phyloP scores from a whole-genome alignment of 1,140 invertebrate species.

The Drosophila tropicalis region DNA sequence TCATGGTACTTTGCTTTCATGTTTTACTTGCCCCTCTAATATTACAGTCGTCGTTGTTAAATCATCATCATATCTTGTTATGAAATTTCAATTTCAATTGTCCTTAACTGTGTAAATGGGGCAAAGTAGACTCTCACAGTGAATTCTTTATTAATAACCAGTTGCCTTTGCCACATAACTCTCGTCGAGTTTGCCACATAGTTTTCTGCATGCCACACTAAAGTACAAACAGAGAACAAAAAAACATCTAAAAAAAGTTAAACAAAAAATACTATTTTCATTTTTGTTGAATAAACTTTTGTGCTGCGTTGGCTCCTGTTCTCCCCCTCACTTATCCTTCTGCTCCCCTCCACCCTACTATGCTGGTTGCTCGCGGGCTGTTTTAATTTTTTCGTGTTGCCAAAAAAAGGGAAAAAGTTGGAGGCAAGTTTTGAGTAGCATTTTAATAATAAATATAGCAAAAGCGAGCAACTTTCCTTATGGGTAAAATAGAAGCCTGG shows the following conservation, averaged over 20 bases:
- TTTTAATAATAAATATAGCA: slow-evolving; percentile 77
- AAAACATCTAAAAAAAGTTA: slow-evolving; percentile 23
- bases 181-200: slow-evolving; percentile 40
- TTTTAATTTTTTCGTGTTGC: slow-evolving; percentile 70
- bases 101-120: slow-evolving; percentile 46
- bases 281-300: slow-evolving; percentile 66
- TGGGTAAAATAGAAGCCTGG: slow-evolving; percentile 1
- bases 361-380: slow-evolving; percentile 34
- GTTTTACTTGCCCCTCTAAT: slow-evolving; percentile 17
- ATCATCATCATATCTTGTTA: slow-evolving; percentile 37
- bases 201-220: slow-evolving; percentile 29
- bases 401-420: slow-evolving; percentile 44
- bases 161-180: slow-evolving; percentile 42
- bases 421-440: slow-evolving; percentile 62
- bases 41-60: slow-evolving; percentile 29
- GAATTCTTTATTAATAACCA: slow-evolving; percentile 63
- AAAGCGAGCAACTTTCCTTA: slow-evolving; percentile 43
- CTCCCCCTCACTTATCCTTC: not conserved
- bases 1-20: slow-evolving; percentile 50
- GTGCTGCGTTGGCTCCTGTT: slow-evolving; percentile 44
- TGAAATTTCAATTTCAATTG: slow-evolving; percentile 79
- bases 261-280: slow-evolving; percentile 44
- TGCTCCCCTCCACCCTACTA: not conserved
- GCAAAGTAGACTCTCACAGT: slow-evolving; percentile 25
- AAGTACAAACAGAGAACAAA: slow-evolving; percentile 9